Conservation (phyloP, 2,113 vertebrate species). For the Prunella himalayana region DNA sequence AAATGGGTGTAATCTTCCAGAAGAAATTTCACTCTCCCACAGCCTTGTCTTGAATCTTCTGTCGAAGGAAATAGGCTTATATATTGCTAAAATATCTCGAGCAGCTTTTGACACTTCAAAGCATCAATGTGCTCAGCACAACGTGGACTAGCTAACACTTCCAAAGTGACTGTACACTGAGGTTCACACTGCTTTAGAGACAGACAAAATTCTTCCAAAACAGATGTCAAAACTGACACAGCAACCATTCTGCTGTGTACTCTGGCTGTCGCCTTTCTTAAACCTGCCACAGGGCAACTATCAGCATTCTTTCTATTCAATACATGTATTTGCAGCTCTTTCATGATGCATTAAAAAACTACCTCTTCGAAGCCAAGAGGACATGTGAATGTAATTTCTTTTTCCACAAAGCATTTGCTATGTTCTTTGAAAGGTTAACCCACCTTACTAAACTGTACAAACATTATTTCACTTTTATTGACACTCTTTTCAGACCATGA, state of each 20-base stretch:
- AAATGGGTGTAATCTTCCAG: conserved; percentile 44
- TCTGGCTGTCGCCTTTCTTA: neutral
- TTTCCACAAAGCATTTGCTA: neutral
- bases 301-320: neutral
- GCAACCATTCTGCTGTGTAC: neutral
- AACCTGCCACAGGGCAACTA: neutral
- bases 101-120: conserved; percentile 16
- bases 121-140: neutral
- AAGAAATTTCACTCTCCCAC: conserved; percentile 5
- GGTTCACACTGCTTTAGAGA: neutral
- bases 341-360: neutral
- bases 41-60: neutral
- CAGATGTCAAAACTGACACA: conserved; percentile 1
- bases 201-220: neutral
- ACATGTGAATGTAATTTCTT: neutral
- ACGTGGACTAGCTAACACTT: neutral
- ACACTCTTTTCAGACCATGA: conserved; percentile 65
- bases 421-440: conserved; percentile 3
- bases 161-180: neutral
- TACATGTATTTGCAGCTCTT: neutral
- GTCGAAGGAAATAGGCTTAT: neutral
- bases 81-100: conserved; percentile 2
- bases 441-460: conserved; percentile 35
- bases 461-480: conserved; percentile 53
- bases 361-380: neutral